Evolutionary conservation across 2,797 vertebrate genomes (phyloP), one percentile per base, ranked within the genome.

Genomic region (Thripadectes ignobilis): DNA sequence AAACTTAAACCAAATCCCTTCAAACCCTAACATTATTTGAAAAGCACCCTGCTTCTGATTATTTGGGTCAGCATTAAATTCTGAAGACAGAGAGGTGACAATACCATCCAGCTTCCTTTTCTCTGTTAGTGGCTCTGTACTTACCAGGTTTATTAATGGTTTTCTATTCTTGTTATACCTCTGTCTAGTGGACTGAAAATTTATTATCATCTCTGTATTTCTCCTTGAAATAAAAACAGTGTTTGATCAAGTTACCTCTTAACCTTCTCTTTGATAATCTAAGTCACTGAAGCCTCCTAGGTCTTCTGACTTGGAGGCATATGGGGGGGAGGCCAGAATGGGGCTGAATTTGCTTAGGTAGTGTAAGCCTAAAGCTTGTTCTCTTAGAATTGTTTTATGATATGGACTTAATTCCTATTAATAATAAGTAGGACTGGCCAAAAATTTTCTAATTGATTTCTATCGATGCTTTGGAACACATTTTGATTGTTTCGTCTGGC

Each of bases 21-120:
- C 26, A 95, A 92, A 89, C 39, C 22, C 66, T 88, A 69, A 61
- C 49, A 39, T 52, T 79, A 46, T 85, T 86, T 16, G 14, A 95
- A 97, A 96, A 94, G 57, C 73, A 91, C 75, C 57, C 92, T 57
- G 77, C 34, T 84, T 93, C 90, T 93, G 77, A 74, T 72, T 95
- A 88, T 94, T 93, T 94, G 45, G 32, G 41, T 65, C 72, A 80
- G 32, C 23, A 41, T 45, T 79, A 59, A 4, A 32, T 93, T 89
- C 69, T 86, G 72, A 72, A 92, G 86, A 72, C 20, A 71, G 58
- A 71, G 63, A 66, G 32, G 23, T 78, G 52, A 59, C 83, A 72
- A n/a, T 72, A 24, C 23, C 34, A 69, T 43, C 32, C 78, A 88
- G 21, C 4, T 13, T 85, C 57, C 22, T 87, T 89, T 79, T 80